Conservation (phyloP, 2,797 vertebrate genomes). For the Gymnothorax reevesii region DNA sequence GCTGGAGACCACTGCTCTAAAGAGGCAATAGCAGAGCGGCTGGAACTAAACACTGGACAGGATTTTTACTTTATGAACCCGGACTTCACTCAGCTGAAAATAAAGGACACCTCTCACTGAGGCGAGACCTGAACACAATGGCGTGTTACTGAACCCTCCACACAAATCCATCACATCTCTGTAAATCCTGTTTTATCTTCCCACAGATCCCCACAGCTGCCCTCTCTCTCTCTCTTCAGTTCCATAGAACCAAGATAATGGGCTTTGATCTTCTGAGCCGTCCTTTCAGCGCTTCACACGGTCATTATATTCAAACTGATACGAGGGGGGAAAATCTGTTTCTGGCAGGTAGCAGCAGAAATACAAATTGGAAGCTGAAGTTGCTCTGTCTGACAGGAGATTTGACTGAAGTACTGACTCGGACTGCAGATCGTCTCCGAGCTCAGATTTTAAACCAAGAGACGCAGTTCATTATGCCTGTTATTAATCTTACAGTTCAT, state of each 20-base stretch:
- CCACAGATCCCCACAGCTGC: background rate
- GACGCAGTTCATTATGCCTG: background rate
- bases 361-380: background rate
- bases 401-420: background rate
- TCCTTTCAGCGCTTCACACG: conserved; percentile 52
- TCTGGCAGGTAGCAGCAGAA: background rate
- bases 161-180: background rate
- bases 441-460: background rate
- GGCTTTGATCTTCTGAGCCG: conserved; percentile 47
- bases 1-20: no score
- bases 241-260: conserved; percentile 47
- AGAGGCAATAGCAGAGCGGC: no score
- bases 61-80: no score
- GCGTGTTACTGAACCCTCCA: background rate
- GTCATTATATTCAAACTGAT: conserved; percentile 53
- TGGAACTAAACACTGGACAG: no score
- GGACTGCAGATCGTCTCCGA: background rate
- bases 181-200: background rate
- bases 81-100: no score
- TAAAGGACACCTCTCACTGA: no score
- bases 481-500: no score
- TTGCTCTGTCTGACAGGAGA: background rate
- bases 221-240: background rate
- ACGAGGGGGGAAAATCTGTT: background rate
- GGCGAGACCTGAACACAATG: no score